Evolutionary conservation across 2,888 invertebrate species (phyloP).

Genomic region (Drosophila infuscata): DNA sequence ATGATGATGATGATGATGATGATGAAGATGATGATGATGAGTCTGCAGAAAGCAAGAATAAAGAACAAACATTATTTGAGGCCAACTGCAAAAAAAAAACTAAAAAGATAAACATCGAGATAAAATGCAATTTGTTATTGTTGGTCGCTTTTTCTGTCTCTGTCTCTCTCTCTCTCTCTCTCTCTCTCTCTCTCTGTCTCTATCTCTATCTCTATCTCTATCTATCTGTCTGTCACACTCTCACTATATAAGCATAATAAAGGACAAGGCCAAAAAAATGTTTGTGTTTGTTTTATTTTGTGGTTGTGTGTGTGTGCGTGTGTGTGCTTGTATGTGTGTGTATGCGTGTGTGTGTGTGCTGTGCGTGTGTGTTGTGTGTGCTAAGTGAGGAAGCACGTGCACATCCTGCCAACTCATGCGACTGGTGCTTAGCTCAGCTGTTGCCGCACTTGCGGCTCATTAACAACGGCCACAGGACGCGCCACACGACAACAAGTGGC

Average conservation of each 20-base stretch:
- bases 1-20: constrained; percentile 27
- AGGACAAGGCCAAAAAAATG: constrained; percentile 47
- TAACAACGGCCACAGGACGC: constrained; percentile 41
- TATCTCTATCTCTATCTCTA: constrained; percentile 9
- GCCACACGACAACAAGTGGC: background rate
- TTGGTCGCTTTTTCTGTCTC: constrained; percentile 13
- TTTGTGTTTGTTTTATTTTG: constrained; percentile 31
- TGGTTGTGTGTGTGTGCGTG: too few species aligned
- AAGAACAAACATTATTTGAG: constrained; percentile 25
- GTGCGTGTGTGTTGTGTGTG: background rate
- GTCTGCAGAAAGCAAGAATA: constrained; percentile 19
- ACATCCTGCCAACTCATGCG: constrained; percentile 31
- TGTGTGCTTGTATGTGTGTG: background rate
- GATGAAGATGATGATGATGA: constrained; percentile 31
- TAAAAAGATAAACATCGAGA: constrained; percentile 31
- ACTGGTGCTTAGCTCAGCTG: constrained; percentile 51
- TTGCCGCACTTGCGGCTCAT: constrained; percentile 75
- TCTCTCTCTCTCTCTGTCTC: constrained; percentile 8
- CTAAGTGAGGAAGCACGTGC: constrained; percentile 22
- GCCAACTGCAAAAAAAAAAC: constrained; percentile 6
- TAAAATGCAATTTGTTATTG: constrained; percentile 49
- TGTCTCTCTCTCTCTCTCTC: constrained; percentile 5
- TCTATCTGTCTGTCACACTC: constrained; percentile 5
- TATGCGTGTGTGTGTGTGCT: background rate
- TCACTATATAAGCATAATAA: constrained; percentile 44